Evolutionary conservation across 2,113 vertebrate species (phyloP).

Genomic region (Poeciliopsis prolifica): DNA sequence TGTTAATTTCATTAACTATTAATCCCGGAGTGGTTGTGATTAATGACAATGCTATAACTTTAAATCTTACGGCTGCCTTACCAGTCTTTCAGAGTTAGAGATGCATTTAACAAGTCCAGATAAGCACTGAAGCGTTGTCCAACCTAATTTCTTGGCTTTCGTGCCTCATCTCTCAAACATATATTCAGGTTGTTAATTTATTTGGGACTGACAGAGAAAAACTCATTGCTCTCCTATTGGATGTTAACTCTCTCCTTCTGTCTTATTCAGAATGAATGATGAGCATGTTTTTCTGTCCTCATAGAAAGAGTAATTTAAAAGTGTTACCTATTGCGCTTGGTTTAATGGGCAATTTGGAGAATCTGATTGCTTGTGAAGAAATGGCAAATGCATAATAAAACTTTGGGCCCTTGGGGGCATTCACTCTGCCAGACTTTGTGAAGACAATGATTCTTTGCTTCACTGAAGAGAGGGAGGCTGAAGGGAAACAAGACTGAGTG

Average conservation of each 20-base stretch:
- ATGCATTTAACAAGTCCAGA: background rate
- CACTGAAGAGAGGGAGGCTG: slow-evolving; percentile 38
- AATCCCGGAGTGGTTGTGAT: background rate
- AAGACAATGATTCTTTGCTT: slow-evolving; percentile 60
- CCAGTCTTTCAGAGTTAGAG: background rate
- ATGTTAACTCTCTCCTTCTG: slow-evolving; percentile 28
- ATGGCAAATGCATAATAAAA: slow-evolving; percentile 60
- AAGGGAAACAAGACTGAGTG: slow-evolving; percentile 46
- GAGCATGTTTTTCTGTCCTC: slow-evolving; percentile 33
- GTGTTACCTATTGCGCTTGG: slow-evolving; percentile 48
- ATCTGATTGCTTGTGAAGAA: slow-evolving; percentile 66
- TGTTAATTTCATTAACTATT: background rate
- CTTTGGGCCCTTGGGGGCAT: slow-evolving; percentile 29
- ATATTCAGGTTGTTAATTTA: slow-evolving; percentile 38
- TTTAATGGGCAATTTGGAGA: slow-evolving; percentile 65
- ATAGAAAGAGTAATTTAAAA: slow-evolving; percentile 56
- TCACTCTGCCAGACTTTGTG: slow-evolving; percentile 50
- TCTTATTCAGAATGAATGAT: slow-evolving; percentile 41
- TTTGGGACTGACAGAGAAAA: slow-evolving; percentile 21
- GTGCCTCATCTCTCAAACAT: slow-evolving; percentile 20
- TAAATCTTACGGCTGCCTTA: background rate
- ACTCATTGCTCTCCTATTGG: slow-evolving; percentile 36
- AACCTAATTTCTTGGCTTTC: slow-evolving; percentile 11
- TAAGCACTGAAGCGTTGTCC: background rate
- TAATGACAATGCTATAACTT: background rate